Percentiles rank a stretch among this genome's conserved stretches.
Conservation (phyloP, 2,888 invertebrate species). For the Odontothrips loti region DNA sequence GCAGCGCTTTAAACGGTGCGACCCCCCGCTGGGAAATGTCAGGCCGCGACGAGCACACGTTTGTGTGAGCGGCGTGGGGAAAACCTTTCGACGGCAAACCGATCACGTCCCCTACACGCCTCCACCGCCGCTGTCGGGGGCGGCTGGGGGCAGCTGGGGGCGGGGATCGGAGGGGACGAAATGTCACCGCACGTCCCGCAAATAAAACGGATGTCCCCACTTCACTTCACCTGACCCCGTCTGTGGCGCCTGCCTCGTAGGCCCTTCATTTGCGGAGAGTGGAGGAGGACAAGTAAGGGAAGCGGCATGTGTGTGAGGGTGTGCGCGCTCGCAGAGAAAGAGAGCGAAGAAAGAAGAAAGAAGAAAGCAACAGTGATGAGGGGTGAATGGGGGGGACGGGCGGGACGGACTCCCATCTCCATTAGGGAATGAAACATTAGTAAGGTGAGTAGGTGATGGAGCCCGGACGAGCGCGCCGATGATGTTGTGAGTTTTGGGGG, state of each 20-base stretch:
- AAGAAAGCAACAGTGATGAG: not conserved
- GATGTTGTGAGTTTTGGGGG: no score
- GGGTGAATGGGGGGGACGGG: not conserved
- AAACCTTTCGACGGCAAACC: not conserved
- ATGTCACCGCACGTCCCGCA: not conserved
- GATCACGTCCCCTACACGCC: no score
- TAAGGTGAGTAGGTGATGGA: not conserved
- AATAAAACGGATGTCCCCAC: not conserved
- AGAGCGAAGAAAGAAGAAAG: not conserved
- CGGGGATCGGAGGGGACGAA: not conserved
- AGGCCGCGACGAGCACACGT: not conserved
- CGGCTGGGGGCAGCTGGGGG: no score
- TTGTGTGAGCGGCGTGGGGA: not conserved
- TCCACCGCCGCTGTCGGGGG: no score
- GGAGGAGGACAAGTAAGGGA: not conserved
- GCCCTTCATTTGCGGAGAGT: not conserved
- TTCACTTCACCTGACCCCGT: not conserved
- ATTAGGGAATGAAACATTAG: slow-evolving; percentile 26
- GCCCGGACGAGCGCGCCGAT: not conserved
- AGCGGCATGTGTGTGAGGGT: not conserved
- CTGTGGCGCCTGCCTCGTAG: not conserved
- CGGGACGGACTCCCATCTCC: not conserved
- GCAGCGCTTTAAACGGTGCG: not conserved
- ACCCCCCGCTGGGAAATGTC: not conserved
- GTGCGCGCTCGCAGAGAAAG: no score